Conservation (phyloP, 2,113 vertebrate genomes). For the Panthera leo region DNA sequence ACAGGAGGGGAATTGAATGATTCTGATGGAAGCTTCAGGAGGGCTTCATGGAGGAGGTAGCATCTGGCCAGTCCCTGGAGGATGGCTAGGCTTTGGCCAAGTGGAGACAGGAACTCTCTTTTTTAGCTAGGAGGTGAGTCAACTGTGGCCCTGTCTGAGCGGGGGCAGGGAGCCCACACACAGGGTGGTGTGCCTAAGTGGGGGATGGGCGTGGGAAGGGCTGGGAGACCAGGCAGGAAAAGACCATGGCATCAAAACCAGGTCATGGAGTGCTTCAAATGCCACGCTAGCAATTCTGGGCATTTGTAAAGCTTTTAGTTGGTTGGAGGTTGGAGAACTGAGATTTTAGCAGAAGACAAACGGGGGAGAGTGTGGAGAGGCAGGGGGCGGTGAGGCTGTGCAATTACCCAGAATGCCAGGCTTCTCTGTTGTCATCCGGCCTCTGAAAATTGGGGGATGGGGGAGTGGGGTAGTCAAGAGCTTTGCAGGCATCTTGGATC, state of each 20-base stretch:
- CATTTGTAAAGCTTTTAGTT: background rate
- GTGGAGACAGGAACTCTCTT: background rate
- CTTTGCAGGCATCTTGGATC: background rate
- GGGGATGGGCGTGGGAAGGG: background rate
- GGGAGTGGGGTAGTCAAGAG: too few relatives aligned
- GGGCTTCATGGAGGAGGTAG: conserved; percentile 4
- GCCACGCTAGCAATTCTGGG: background rate
- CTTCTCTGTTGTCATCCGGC: background rate
- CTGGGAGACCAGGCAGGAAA: background rate
- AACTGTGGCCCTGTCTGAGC: background rate
- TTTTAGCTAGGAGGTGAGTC: background rate
- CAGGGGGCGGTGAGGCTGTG: background rate
- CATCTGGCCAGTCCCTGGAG: background rate
- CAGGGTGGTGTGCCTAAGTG: too few relatives aligned
- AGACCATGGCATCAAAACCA: too few relatives aligned
- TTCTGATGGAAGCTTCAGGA: background rate
- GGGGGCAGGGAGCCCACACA: rapidly evolving
- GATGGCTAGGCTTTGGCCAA: background rate
- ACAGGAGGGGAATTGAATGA: background rate
- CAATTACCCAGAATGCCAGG: rapidly evolving
- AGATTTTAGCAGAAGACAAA: background rate
- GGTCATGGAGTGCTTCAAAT: background rate
- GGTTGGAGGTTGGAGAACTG: background rate
- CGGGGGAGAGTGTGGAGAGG: background rate
- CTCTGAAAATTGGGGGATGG: background rate